Evolutionary conservation across 2,797 vertebrate species (phyloP), one percentile per base, ranked within the genome.

Genomic region (Spinus olivaceus): DNA sequence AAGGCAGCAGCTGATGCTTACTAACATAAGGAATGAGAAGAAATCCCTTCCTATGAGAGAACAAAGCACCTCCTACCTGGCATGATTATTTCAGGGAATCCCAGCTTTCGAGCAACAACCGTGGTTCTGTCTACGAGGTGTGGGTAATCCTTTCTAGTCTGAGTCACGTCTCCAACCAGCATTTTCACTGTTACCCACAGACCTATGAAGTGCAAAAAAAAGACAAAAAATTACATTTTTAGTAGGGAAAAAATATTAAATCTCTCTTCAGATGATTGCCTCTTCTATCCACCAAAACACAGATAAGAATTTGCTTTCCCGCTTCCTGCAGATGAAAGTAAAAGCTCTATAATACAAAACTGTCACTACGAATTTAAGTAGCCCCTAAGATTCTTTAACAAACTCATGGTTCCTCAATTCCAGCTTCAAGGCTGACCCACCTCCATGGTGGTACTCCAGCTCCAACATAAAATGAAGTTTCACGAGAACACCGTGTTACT

Each of bases 51-150:
- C 39, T 18, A 2, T 56, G 12, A 23, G 2, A 72, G 37, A 81
- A 14, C 10, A 59, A 67, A 61, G 32, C 18, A 33, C 32, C n/a
- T 92, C 94, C 18, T 96, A 98, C 98, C 99, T 57, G 99, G 99
- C 99, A 99, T 99, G 82, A 99, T 99, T 96, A 99, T 99, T 97
- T 99, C 99, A 4, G 99, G 99, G 96, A 99, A 99, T 86, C 99
- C 99, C 94, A 99, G 97, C 91, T 99, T 99, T 77, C 99, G 98
- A 53, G 99, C 99, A 81, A 99, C 99, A 53, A 98, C 99, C 0
- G 99, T 99, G 94, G 98, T 99, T 96, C 99, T 99, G 97, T 99
- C 99, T 92, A 99, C 99, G 30, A 99, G 98, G 90, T 99, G 99
- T 15, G 99, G 99, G 42, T 99, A 99, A 95, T 99, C 99, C 93